These are phyloP conservation scores for Melitaea cinxia DNA, from an alignment of 1,140 invertebrate species.

Conservation along the genomic window DNA sequence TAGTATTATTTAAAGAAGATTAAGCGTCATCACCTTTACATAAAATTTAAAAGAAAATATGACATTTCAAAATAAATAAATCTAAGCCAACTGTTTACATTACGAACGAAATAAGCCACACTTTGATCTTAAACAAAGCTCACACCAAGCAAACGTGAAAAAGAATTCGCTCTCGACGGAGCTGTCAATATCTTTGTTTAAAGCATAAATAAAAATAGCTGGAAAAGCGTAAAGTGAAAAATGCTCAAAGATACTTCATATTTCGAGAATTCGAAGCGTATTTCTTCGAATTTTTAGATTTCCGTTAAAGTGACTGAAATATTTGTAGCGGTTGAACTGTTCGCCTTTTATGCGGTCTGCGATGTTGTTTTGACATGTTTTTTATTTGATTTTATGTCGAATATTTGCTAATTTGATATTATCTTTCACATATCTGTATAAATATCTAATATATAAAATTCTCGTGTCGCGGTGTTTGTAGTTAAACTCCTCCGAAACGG, in stretches of 20 bases:
- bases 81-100: too few relatives aligned
- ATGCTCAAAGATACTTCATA: conserved; percentile 11
- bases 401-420: too few relatives aligned
- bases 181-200: conserved; percentile 13
- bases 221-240: conserved; percentile 6
- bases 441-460: too few relatives aligned
- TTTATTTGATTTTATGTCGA: not conserved
- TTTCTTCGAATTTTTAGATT: conserved; percentile 7
- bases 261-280: conserved; percentile 1
- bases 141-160: not conserved
- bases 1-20: too few relatives aligned
- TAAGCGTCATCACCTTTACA: too few relatives aligned
- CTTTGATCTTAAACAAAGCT: not conserved
- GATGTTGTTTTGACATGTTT: not conserved
- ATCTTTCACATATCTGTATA: too few relatives aligned
- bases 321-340: too few relatives aligned
- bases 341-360: not conserved
- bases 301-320: not conserved
- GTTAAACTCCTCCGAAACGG: too few relatives aligned
- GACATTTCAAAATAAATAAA: too few relatives aligned
- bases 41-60: too few relatives aligned
- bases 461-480: too few relatives aligned
- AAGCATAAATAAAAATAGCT: conserved; percentile 20
- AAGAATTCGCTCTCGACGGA: not conserved
- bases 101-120: too few relatives aligned